Percentiles rank a stretch among this genome's conserved stretches.
Conservation (phyloP, 2,797 vertebrate genomes). For the Tokudaia tokunoshimensis region DNA sequence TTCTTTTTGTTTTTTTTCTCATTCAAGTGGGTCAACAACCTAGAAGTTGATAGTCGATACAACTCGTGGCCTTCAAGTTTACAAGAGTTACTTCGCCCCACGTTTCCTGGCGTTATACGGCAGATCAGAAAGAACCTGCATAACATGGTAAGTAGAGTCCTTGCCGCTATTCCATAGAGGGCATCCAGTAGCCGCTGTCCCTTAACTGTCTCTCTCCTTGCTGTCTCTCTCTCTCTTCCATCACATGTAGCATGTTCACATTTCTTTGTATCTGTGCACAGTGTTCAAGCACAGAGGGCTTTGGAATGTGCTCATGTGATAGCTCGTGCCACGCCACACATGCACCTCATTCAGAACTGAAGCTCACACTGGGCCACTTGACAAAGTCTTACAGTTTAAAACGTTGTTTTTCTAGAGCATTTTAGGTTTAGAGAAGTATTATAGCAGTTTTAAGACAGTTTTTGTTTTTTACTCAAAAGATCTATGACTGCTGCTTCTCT, state of each 20-base stretch:
- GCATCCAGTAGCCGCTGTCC: not conserved
- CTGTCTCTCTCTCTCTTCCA: not conserved
- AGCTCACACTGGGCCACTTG: not conserved
- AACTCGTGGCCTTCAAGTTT: slow-evolving; percentile 96
- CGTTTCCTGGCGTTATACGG: slow-evolving; percentile 98
- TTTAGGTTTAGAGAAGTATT: not conserved
- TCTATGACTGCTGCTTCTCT: not conserved
- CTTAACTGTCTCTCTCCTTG: not conserved
- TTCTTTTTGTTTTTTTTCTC: slow-evolving; percentile 30
- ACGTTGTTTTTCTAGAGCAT: not conserved
- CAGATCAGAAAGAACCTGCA: slow-evolving; percentile 99
- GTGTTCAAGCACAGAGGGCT: not conserved
- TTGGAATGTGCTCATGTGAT: not conserved
- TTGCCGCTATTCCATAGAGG: accelerated
- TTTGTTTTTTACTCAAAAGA: not conserved
- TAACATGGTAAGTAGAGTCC: slow-evolving; percentile 93
- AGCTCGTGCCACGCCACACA: not conserved
- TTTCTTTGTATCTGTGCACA: not conserved
- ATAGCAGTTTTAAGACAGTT: not conserved
- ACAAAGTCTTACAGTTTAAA: not conserved
- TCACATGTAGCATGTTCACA: not conserved
- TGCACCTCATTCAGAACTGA: not conserved
- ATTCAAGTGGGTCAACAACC: slow-evolving; percentile 97
- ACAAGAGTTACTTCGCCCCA: slow-evolving; percentile 97
- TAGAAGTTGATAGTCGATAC: slow-evolving; percentile 95